Conservation (phyloP, 2,888 invertebrate species). For the Seira ritae region DNA sequence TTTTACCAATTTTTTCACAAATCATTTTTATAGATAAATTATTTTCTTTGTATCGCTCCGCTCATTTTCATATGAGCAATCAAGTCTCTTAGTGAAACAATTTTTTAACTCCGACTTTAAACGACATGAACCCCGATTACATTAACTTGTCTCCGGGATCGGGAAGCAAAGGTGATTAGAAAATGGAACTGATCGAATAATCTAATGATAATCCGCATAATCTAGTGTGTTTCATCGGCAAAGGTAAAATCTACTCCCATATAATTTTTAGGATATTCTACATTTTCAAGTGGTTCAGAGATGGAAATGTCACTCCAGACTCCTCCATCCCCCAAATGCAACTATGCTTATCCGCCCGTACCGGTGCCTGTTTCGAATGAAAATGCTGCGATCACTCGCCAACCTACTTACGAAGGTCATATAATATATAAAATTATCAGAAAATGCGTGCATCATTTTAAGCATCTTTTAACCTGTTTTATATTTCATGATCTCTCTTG, state of each 20-base stretch:
- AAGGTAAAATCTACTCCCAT: too few relatives aligned
- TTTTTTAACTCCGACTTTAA: too few relatives aligned
- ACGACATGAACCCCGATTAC: conserved; percentile 37
- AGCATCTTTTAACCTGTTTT: too few relatives aligned
- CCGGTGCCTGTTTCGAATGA: conserved; percentile 53
- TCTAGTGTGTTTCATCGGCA: too few relatives aligned
- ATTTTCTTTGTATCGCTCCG: too few relatives aligned
- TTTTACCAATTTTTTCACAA: too few relatives aligned
- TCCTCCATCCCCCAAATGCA: conserved; percentile 51
- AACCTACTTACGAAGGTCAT: conserved; percentile 46
- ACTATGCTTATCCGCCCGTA: conserved; percentile 65
- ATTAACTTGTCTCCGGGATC: conserved; percentile 45
- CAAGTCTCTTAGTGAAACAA: too few relatives aligned
- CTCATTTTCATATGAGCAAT: too few relatives aligned
- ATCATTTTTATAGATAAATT: too few relatives aligned
- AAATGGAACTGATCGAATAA: too few relatives aligned
- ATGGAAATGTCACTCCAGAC: conserved; percentile 39
- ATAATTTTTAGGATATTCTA: conserved; percentile 49
- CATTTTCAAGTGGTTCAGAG: conserved; percentile 39
- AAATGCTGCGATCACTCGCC: conserved; percentile 44
- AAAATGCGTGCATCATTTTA: not conserved
- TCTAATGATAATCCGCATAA: too few relatives aligned
- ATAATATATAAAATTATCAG: not conserved
- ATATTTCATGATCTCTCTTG: too few relatives aligned
- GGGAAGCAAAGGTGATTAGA: conserved; percentile 41